Conservation (phyloP, 2,888 invertebrate genomes). For the Apantesis nais region DNA sequence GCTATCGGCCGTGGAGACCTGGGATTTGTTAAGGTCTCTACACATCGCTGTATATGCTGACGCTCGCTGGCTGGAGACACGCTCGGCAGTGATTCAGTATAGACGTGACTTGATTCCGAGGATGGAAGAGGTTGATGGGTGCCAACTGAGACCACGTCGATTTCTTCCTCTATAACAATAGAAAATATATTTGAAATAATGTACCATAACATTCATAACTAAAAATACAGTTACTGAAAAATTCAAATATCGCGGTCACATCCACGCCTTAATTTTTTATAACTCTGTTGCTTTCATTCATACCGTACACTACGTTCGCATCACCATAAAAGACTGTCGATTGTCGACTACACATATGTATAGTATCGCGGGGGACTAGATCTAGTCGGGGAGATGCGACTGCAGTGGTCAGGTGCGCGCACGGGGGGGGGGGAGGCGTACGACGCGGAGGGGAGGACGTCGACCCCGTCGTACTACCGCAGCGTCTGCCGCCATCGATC, state of each 20-base stretch:
- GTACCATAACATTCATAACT: slow-evolving; percentile 12
- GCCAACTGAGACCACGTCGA: slow-evolving; percentile 92
- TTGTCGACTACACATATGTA: slow-evolving; percentile 67
- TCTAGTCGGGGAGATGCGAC: slow-evolving; percentile 77
- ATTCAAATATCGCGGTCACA: slow-evolving; percentile 32
- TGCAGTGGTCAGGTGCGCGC: slow-evolving; percentile 81
- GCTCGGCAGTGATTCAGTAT: slow-evolving; percentile 86
- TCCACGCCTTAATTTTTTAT: slow-evolving; percentile 57
- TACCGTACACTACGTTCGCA: slow-evolving; percentile 70
- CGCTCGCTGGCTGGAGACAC: slow-evolving; percentile 89
- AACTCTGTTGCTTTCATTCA: slow-evolving; percentile 73
- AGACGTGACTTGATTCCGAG: slow-evolving; percentile 61
- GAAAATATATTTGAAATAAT: slow-evolving; percentile 55
- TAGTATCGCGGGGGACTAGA: slow-evolving; percentile 64
- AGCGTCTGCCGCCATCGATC: slow-evolving; percentile 86
- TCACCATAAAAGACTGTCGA: slow-evolving; percentile 75
- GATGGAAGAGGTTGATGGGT: slow-evolving; percentile 65
- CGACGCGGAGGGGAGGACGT: slow-evolving; percentile 72
- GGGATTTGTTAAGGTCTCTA: slow-evolving; percentile 85
- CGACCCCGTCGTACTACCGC: slow-evolving; percentile 85
- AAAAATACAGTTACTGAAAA: slow-evolving; percentile 25
- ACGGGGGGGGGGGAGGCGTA: slow-evolving; percentile 58
- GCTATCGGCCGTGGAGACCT: slow-evolving; percentile 71
- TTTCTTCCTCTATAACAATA: slow-evolving; percentile 91
- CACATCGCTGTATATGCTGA: slow-evolving; percentile 87